Percentiles rank a stretch among this genome's conserved stretches.
Conservation (phyloP, 2,888 invertebrate genomes). For the Heliconius ismenius region DNA sequence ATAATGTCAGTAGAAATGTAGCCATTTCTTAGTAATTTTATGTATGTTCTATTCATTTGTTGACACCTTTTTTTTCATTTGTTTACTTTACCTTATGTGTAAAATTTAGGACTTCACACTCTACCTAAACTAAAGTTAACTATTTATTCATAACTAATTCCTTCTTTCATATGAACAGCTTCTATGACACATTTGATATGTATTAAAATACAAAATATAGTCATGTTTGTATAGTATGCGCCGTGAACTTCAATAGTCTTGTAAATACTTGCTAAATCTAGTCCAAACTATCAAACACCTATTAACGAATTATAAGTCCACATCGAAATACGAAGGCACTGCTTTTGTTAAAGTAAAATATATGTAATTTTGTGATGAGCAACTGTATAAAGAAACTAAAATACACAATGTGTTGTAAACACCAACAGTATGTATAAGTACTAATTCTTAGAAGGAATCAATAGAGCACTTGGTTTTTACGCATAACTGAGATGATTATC, state of each 20-base stretch:
- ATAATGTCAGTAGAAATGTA: neutral
- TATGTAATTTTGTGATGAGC: constrained; percentile 52
- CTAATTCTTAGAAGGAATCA: constrained; percentile 42
- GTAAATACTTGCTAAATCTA: constrained; percentile 29
- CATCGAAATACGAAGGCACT: constrained; percentile 72
- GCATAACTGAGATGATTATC: constrained; percentile 43
- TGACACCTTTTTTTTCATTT: neutral
- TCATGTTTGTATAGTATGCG: constrained; percentile 32
- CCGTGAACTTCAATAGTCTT: constrained; percentile 23
- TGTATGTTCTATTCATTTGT: neutral
- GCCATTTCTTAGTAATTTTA: neutral
- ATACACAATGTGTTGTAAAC: constrained; percentile 20
- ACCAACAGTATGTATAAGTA: constrained; percentile 16
- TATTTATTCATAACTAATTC: constrained; percentile 38
- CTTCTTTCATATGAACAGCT: constrained; percentile 34
- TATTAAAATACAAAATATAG: constrained; percentile 49
- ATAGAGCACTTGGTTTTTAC: constrained; percentile 45
- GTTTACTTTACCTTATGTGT: constrained; percentile 8
- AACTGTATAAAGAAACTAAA: constrained; percentile 44
- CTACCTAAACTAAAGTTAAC: constrained; percentile 33
- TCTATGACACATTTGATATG: constrained; percentile 47
- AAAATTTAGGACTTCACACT: constrained; percentile 23
- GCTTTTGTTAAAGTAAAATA: constrained; percentile 58
- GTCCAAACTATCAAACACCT: constrained; percentile 35
- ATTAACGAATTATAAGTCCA: constrained; percentile 53